These are phyloP conservation scores for Autographa gamma DNA, from an alignment of 2,888 invertebrate genomes.

Conservation along the genomic window DNA sequence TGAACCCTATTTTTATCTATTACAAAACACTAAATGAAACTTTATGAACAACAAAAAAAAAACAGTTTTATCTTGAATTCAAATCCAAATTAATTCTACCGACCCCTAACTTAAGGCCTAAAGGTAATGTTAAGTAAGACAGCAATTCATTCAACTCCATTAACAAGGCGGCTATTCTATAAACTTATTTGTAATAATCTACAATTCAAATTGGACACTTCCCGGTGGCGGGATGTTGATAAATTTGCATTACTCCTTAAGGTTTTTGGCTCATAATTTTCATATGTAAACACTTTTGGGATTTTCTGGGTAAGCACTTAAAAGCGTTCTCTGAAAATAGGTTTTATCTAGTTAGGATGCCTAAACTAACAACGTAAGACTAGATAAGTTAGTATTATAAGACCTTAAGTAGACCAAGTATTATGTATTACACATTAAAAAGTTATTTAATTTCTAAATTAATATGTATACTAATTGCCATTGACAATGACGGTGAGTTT, in stretches of 20 bases:
- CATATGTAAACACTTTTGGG: constrained; percentile 62
- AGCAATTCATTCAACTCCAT: constrained; percentile 65
- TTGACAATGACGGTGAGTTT: no score
- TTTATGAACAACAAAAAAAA: background rate
- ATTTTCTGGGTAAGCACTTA: constrained; percentile 21
- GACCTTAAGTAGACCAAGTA: background rate
- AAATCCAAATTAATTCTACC: constrained; percentile 22
- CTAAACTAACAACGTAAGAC: background rate
- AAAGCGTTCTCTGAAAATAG: background rate
- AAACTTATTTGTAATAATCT: constrained; percentile 79
- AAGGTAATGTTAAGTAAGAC: constrained; percentile 48
- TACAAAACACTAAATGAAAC: no score
- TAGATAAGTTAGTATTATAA: background rate
- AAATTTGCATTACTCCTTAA: constrained; percentile 72
- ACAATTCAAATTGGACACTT: constrained; percentile 80
- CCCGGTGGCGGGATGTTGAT: constrained; percentile 59
- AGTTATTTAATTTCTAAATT: no score
- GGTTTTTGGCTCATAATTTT: constrained; percentile 69
- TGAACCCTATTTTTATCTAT: no score
- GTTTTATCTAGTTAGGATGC: background rate
- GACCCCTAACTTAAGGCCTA: constrained; percentile 38
- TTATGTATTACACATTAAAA: no score
- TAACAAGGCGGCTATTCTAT: constrained; percentile 72
- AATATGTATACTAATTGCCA: no score
- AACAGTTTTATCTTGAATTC: background rate